Conservation (phyloP, 2,113 vertebrate genomes). For the Lontra canadensis region DNA sequence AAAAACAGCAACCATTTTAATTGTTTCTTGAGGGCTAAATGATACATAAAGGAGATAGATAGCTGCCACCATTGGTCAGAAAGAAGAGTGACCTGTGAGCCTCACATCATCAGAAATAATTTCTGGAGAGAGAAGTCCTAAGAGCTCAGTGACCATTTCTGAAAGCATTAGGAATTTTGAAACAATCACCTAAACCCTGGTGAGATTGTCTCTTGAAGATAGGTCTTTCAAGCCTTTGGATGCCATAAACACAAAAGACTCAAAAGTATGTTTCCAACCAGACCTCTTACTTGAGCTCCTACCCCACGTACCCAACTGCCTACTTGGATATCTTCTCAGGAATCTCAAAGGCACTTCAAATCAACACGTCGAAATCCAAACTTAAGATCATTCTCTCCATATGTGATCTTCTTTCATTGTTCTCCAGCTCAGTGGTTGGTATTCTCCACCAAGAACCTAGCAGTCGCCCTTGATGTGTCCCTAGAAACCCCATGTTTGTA, state of each 20-base stretch:
- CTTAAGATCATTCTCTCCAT: background rate
- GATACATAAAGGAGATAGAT: background rate
- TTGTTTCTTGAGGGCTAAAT: background rate
- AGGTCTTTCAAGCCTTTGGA: background rate
- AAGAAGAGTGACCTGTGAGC: background rate
- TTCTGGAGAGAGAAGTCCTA: background rate
- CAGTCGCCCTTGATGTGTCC: background rate
- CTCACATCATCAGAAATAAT: background rate
- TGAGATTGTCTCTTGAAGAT: background rate
- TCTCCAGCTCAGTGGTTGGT: background rate
- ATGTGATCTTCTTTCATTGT: background rate
- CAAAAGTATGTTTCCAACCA: background rate
- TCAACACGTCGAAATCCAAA: background rate
- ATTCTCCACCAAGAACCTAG: background rate
- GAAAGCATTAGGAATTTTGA: background rate
- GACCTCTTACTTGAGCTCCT: background rate
- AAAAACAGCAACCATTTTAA: background rate
- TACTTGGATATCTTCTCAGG: background rate
- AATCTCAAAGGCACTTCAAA: slow-evolving; percentile 6
- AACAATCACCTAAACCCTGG: background rate
- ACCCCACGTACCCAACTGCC: background rate
- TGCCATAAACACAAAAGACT: background rate
- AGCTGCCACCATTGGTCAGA: background rate
- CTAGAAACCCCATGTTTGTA: background rate
- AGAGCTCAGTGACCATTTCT: background rate